phyloP scores from a whole-genome alignment of 2,797 vertebrate species.

The Sebastes variabilis region DNA sequence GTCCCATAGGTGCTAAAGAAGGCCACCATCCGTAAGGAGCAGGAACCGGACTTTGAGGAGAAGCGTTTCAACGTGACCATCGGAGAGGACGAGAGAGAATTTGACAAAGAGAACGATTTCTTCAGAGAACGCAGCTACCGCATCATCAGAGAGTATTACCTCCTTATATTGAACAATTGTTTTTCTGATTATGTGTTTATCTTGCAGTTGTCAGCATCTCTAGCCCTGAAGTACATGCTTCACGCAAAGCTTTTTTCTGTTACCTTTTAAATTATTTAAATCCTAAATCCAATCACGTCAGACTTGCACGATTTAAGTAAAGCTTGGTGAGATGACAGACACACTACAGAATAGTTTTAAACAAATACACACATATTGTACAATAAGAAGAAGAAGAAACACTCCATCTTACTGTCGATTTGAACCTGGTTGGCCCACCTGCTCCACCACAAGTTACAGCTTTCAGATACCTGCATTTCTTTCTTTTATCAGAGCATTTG shows the following conservation, averaged over 20 bases:
- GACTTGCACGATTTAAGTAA: neutral
- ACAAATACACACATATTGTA: neutral
- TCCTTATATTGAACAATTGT: neutral
- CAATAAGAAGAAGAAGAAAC: too few relatives aligned
- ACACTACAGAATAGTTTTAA: neutral
- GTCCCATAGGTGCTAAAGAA: conserved; percentile 92
- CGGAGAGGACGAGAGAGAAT: conserved; percentile 95
- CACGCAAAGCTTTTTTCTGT: neutral
- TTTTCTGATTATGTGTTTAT: neutral
- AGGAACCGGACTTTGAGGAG: conserved; percentile 98
- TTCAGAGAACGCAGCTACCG: conserved; percentile 96
- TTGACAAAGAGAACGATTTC: conserved; percentile 98
- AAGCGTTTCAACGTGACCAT: conserved; percentile 98
- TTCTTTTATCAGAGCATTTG: too few relatives aligned
- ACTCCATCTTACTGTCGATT: too few relatives aligned
- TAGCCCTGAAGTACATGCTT: neutral
- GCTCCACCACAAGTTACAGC: too few relatives aligned
- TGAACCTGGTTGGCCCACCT: too few relatives aligned
- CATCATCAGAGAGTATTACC: conserved; percentile 92
- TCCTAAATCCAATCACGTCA: neutral
- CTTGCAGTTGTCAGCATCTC: neutral
- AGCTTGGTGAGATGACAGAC: neutral
- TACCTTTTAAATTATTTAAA: neutral
- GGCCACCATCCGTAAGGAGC: conserved; percentile 96
- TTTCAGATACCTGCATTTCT: too few relatives aligned